Evolutionary conservation across 2,797 vertebrate species (phyloP).

Genomic region (Sciurus vulgaris): DNA sequence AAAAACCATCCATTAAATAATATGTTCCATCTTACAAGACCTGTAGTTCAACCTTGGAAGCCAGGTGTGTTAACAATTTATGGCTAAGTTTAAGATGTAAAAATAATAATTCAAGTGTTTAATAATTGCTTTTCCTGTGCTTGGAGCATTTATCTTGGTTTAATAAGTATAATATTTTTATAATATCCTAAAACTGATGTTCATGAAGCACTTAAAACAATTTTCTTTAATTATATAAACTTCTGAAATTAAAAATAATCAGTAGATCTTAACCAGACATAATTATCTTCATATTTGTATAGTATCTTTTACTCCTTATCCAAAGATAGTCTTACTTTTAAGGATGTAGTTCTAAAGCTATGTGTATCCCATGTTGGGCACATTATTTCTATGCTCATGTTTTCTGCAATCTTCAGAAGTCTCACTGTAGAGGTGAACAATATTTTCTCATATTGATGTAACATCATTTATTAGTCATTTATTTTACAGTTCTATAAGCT

Average conservation of each 20-base stretch:
- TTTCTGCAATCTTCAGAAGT: neutral
- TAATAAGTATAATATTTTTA: slow-evolving; percentile 24
- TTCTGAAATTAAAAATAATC: slow-evolving; percentile 61
- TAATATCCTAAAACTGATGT: neutral
- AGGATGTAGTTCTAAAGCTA: neutral
- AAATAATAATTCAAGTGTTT: slow-evolving; percentile 52
- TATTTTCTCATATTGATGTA: slow-evolving; percentile 15
- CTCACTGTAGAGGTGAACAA: neutral
- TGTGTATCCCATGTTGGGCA: neutral
- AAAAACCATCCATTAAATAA: slow-evolving; percentile 28
- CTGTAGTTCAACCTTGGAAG: neutral
- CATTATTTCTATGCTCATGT: neutral
- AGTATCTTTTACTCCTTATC: neutral
- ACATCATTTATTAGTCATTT: neutral
- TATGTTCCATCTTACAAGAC: neutral
- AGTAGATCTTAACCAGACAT: neutral
- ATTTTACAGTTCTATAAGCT: neutral
- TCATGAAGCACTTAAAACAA: slow-evolving; percentile 2
- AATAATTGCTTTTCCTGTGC: slow-evolving; percentile 40
- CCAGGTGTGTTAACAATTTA: neutral
- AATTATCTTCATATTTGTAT: slow-evolving; percentile 18
- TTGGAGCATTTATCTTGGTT: slow-evolving; percentile 60
- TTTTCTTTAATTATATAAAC: slow-evolving; percentile 22
- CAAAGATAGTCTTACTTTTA: neutral
- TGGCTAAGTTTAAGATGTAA: slow-evolving; percentile 24